Percentiles rank a stretch among this genome's conserved stretches.
Evolutionary conservation across 2,888 invertebrate genomes (phyloP).

Genomic region (Steinernema carpocapsae): DNA sequence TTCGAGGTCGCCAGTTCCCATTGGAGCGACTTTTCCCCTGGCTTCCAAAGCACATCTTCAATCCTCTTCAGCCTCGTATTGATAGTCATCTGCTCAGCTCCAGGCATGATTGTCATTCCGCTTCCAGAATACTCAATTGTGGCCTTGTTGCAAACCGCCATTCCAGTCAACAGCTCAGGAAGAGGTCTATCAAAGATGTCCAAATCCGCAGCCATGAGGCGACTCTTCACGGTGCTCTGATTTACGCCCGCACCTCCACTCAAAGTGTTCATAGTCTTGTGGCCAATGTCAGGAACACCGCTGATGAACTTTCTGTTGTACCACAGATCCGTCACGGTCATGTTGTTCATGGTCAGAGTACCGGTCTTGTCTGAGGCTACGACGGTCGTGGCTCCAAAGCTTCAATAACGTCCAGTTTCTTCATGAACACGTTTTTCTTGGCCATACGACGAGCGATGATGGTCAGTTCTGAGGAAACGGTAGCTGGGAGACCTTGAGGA

Average conservation of each 20-base stretch:
- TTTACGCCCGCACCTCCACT: not conserved
- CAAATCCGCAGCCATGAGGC: constrained; percentile 4
- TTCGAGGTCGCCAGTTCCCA: constrained; percentile 8
- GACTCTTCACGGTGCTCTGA: constrained; percentile 21
- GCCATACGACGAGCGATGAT: constrained; percentile 47
- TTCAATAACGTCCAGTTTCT: constrained; percentile 49
- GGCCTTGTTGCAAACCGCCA: constrained; percentile 55
- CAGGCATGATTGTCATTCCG: constrained; percentile 3
- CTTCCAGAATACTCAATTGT: constrained; percentile 39
- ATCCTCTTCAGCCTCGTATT: not conserved
- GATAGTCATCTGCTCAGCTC: constrained; percentile 5
- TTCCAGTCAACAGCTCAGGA: constrained; percentile 50
- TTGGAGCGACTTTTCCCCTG: not conserved
- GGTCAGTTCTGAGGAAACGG: constrained; percentile 48
- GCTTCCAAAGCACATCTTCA: constrained; percentile 26
- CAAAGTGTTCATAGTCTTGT: constrained; percentile 35
- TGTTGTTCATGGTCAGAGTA: constrained; percentile 38
- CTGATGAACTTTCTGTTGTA: constrained; percentile 23
- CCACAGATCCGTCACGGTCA: constrained; percentile 36
- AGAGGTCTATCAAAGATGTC: constrained; percentile 46
- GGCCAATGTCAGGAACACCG: constrained; percentile 1
- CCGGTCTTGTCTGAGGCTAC: constrained; percentile 46
- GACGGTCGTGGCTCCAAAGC: constrained; percentile 49
- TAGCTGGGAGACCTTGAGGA: constrained; percentile 49
- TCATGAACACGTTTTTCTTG: constrained; percentile 48